Evolutionary conservation across 92 coral and sea anemone species (phyloP).

Genomic region (Blastomussa wellsi): DNA sequence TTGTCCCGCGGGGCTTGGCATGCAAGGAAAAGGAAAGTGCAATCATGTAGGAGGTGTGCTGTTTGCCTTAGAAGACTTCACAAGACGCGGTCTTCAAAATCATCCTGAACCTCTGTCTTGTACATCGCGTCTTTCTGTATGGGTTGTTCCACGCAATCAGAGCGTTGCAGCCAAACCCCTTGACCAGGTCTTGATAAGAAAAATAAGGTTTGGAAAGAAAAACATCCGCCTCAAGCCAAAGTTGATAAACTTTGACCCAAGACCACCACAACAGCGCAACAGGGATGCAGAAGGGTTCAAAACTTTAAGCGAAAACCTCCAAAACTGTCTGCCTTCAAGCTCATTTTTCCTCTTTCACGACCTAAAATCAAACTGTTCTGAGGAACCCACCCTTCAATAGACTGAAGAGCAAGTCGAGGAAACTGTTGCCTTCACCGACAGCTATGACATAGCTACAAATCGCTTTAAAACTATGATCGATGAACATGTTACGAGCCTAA

Average conservation of each 20-base stretch:
- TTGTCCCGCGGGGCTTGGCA: slow-evolving; percentile 52
- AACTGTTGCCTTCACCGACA: slow-evolving; percentile 30
- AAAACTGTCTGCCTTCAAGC: slow-evolving; percentile 34
- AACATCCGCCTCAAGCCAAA: slow-evolving; percentile 22
- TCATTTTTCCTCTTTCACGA: slow-evolving; percentile 40
- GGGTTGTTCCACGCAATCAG: slow-evolving; percentile 64
- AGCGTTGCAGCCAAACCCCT: slow-evolving; percentile 57
- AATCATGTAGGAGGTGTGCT: slow-evolving; percentile 42
- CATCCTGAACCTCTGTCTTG: slow-evolving; percentile 19
- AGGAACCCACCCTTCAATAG: slow-evolving; percentile 20
- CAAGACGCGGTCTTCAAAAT: slow-evolving; percentile 16
- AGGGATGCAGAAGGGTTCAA: slow-evolving; percentile 30
- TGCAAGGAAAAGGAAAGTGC: slow-evolving; percentile 35
- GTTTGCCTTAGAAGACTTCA: slow-evolving; percentile 37
- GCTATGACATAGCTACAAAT: slow-evolving; percentile 42
- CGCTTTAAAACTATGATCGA: slow-evolving; percentile 32
- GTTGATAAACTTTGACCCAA: slow-evolving; percentile 25
- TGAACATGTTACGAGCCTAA: slow-evolving; percentile 28
- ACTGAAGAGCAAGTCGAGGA: slow-evolving; percentile 34
- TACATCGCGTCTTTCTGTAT: slow-evolving; percentile 39
- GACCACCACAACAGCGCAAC: slow-evolving; percentile 28
- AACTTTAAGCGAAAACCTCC: slow-evolving; percentile 33
- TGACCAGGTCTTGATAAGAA: slow-evolving; percentile 19
- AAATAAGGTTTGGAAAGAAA: slow-evolving; percentile 43
- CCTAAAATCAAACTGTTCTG: slow-evolving; percentile 37